phyloP scores from a whole-genome alignment of 2,797 vertebrate genomes.

The Silurus aristotelis region DNA sequence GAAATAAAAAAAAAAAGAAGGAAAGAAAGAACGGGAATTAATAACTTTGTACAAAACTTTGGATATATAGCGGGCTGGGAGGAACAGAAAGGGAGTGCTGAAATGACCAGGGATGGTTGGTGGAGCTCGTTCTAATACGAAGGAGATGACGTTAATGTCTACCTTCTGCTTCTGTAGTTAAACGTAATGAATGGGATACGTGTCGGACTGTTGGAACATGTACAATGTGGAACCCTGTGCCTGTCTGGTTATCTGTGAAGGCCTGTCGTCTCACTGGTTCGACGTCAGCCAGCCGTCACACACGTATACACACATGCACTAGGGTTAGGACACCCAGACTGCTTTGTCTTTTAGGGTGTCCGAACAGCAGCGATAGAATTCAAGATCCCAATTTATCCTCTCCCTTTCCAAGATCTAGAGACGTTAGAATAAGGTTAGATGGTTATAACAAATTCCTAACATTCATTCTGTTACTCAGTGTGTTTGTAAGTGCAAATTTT shows the following conservation, averaged over 20 bases:
- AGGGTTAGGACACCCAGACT: constrained; percentile 24
- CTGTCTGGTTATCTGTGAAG: constrained; percentile 51
- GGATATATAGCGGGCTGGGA: constrained; percentile 86
- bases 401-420: neutral
- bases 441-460: constrained; percentile 46
- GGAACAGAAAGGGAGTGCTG: constrained; percentile 55
- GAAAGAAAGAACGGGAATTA: constrained; percentile 76
- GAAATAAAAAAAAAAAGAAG: constrained; percentile 80
- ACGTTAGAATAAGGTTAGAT: neutral
- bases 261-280: constrained; percentile 39
- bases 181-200: constrained; percentile 69
- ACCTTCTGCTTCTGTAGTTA: constrained; percentile 63
- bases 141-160: constrained; percentile 56
- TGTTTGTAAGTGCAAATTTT: neutral
- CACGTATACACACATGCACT: constrained; percentile 4
- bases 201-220: constrained; percentile 68
- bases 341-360: neutral
- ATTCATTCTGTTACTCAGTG: constrained; percentile 55
- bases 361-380: constrained; percentile 15
- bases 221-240: constrained; percentile 60
- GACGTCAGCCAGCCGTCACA: constrained; percentile 12
- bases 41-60: constrained; percentile 99
- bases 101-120: constrained; percentile 58
- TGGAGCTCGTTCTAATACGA: constrained; percentile 64
- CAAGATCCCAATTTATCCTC: neutral